Evolutionary conservation across 1,140 invertebrate species (phyloP), one percentile per base, ranked within the genome.

Genomic region (Mizuhopecten yessoensis): DNA sequence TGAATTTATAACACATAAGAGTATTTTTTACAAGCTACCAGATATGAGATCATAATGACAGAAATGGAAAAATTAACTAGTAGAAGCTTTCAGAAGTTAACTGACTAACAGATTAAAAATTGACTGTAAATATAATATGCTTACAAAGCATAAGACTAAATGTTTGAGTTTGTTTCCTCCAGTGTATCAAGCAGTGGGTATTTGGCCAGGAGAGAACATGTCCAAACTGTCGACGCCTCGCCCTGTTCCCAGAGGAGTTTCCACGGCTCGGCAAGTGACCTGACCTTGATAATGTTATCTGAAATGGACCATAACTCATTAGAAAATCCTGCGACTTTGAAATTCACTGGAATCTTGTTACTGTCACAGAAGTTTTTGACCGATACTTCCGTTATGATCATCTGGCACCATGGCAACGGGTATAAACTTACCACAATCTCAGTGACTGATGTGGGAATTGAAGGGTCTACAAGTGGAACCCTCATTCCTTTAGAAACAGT

Each of bases 131-230:
- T n/a, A n/a, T n/a, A n/a, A n/a, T n/a, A n/a, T n/a, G n/a, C n/a
- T n/a, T n/a, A n/a, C n/a, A n/a, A n/a, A n/a, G n/a, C n/a, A n/a
- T n/a, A n/a, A n/a, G n/a, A n/a, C n/a, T n/a, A 39, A 13, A 45
- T 7, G 0, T 20, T 45, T 45, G 9, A 45, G 17, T 11, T 45
- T 13, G 17, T 86, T 20, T 10, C 29, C 91, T 92, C 13, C 86
- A 93, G 93, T 93, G 93, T 87, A 93, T 93, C 17, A 93, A 89
- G 57, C 42, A 91, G 34, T 93, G 93, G 93, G 93, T 93, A 23
- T 90, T 90, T 34, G 90, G 90, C 49, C 87, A 90, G 88, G 93
- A 93, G 88, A 93, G 92, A 86, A 93, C 93, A 11, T 93, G 93
- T 49, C 93, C 93, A 33, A 93, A 91, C 15, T 93, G 93, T 91